Base-by-base conservation (phyloP, 2,888 invertebrate genomes). In the Hydroisotoma schaefferi region DNA sequence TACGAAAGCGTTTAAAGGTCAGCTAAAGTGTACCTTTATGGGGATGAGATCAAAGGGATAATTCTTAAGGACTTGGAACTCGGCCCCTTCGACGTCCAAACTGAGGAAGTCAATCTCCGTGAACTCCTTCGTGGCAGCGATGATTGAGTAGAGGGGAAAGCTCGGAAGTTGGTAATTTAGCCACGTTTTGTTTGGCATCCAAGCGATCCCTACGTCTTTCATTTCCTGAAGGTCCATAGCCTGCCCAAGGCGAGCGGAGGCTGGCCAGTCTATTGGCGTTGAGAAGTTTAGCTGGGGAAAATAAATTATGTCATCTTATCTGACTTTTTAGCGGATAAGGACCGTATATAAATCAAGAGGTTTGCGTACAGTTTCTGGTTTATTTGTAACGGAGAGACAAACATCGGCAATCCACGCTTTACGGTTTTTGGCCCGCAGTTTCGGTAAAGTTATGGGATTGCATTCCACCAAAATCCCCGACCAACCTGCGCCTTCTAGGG, bases 351-450 rank as follows among this genome's bases (percentile, higher is more conserved):
- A 33, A 33, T 33, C 33, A 15, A 43, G n/a, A n/a, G n/a, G n/a
- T n/a, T n/a, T n/a, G 18, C 43, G 12, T 28, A 52, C 52, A 3
- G 23, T n/a, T 22, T 37, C n/a, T 3, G 37, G 22, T 2, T 4
- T 22, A 3, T 52, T 20, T 20, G 52, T 22, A 4, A 27, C 5
- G 5, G 52, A 29, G 4, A 52, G 23, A 22, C 52, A 52, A 15
- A 52, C 52, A 22, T 33, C 12, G 4, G 52, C 52, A 33, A 52
- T 52, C 52, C 52, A 52, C n/a, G 52, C 52, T 22, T 37, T 52
- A 5, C 52, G 52, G 37, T 52, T 52, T 37, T 52, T 52, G 5
- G 33, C 22, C 25, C 23, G 5, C 2, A 52, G 37, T 22, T 52
- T 52, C 3, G 52, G 52, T 10, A 52, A 20, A 5, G 23, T 22